Conservation (phyloP, 2,797 vertebrate genomes). For the Eptatretus atami region DNA sequence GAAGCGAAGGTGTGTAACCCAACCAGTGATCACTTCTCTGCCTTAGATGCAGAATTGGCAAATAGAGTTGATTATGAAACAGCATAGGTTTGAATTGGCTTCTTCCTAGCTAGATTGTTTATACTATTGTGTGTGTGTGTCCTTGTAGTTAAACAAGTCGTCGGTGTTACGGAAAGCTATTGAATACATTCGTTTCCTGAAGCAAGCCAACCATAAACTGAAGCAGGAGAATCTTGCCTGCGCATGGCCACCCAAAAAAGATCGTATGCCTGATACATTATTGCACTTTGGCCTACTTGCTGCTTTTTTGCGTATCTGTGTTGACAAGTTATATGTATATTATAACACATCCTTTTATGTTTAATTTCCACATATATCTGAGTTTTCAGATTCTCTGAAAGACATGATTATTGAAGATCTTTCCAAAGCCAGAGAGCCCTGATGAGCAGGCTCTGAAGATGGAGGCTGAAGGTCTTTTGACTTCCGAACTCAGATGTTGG, state of each 20-base stretch:
- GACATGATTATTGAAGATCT: conserved; percentile 23
- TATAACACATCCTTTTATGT: too few species aligned
- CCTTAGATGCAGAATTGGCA: too few species aligned
- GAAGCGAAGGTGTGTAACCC: conserved; percentile 50
- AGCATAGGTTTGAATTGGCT: too few species aligned
- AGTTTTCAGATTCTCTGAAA: conserved; percentile 37
- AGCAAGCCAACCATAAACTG: conserved; percentile 71
- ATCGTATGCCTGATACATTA: conserved; percentile 25
- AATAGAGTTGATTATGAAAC: too few species aligned
- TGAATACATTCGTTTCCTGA: conserved; percentile 70
- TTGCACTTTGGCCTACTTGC: too few species aligned
- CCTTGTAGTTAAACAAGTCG: conserved; percentile 56
- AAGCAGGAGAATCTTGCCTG: conserved; percentile 70
- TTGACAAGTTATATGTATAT: too few species aligned
- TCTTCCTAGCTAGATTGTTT: too few species aligned
- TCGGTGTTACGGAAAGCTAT: conserved; percentile 68
- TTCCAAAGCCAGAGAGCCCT: conserved; percentile 21
- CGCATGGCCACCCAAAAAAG: conserved; percentile 47
- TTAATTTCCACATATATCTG: too few species aligned
- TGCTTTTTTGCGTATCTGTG: too few species aligned
- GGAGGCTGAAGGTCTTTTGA: conserved; percentile 33
- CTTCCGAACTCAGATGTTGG: conserved; percentile 46
- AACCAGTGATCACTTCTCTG: too few species aligned
- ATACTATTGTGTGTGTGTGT: too few species aligned
- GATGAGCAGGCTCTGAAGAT: conserved; percentile 23